Evolutionary conservation across 2,113 vertebrate genomes (phyloP).

Genomic region (Dasyornis broadbenti): DNA sequence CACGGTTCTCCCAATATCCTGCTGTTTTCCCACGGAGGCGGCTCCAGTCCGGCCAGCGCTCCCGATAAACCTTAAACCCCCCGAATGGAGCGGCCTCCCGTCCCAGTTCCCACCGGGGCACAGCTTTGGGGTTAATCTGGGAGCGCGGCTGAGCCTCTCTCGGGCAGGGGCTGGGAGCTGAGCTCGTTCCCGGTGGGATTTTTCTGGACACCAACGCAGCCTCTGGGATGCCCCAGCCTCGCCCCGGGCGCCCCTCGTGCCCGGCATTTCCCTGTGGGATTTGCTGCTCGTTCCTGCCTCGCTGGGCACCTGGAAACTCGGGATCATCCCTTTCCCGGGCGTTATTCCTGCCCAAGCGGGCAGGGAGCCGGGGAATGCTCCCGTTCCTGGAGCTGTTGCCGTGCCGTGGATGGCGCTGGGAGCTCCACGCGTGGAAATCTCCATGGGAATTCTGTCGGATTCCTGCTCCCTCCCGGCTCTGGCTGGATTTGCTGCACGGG

Average conservation of each 20-base stretch:
- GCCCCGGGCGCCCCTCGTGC: not conserved
- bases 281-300: not conserved
- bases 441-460: not conserved
- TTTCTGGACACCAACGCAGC: not conserved
- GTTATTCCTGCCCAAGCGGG: not conserved
- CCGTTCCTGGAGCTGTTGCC: not conserved
- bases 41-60: fast-evolving
- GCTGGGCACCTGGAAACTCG: not conserved
- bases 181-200: not conserved
- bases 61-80: not conserved
- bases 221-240: not conserved
- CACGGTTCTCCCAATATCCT: fast-evolving
- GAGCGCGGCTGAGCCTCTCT: not conserved
- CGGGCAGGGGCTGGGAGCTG: not conserved
- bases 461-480: not conserved
- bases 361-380: not conserved
- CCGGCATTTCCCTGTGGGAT: not conserved
- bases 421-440: not conserved
- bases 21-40: not conserved
- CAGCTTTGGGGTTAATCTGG: not conserved
- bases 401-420: not conserved
- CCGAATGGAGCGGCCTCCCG: not conserved
- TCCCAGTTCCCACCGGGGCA: not conserved
- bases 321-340: not conserved
- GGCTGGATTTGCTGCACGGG: not conserved